These are phyloP conservation scores for Lates japonicus DNA, from an alignment of 2,797 vertebrate genomes.

Conservation along the genomic window DNA sequence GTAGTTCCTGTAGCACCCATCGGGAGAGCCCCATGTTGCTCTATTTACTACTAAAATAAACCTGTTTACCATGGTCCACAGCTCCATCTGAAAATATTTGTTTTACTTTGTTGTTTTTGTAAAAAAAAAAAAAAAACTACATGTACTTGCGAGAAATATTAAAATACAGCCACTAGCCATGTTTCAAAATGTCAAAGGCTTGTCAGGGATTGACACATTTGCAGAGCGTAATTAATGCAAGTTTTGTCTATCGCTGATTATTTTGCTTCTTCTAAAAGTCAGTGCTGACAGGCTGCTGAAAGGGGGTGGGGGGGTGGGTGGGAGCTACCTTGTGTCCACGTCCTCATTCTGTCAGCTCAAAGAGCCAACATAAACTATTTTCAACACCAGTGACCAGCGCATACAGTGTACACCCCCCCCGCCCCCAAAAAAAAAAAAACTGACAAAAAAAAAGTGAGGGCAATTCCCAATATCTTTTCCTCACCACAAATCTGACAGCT, in stretches of 20 bases:
- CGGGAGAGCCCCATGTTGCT: slow-evolving; percentile 49
- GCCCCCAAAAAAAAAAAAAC: background rate
- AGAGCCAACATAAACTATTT: slow-evolving; percentile 47
- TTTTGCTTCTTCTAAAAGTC: slow-evolving; percentile 76
- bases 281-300: slow-evolving; percentile 76
- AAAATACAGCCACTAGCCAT: slow-evolving; percentile 82
- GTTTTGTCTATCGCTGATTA: slow-evolving; percentile 81
- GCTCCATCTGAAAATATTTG: slow-evolving; percentile 81
- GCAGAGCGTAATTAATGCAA: slow-evolving; percentile 82
- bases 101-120: slow-evolving; percentile 82
- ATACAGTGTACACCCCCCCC: background rate
- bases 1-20: slow-evolving; percentile 2
- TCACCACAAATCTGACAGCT: slow-evolving; percentile 62
- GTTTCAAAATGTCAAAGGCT: slow-evolving; percentile 76
- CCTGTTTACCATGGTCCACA: slow-evolving; percentile 74
- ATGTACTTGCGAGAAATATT: slow-evolving; percentile 62
- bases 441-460: background rate
- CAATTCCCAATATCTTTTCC: slow-evolving; percentile 45
- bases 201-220: slow-evolving; percentile 82
- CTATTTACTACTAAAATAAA: slow-evolving; percentile 69
- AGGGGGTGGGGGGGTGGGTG: slow-evolving; percentile 53
- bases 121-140: slow-evolving; percentile 62
- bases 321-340: slow-evolving; percentile 60
- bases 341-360: slow-evolving; percentile 84
- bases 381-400: slow-evolving; percentile 58